Evolutionary conservation across 2,797 vertebrate species (phyloP), one percentile per base, ranked within the genome.

Genomic region (Falco cherrug): DNA sequence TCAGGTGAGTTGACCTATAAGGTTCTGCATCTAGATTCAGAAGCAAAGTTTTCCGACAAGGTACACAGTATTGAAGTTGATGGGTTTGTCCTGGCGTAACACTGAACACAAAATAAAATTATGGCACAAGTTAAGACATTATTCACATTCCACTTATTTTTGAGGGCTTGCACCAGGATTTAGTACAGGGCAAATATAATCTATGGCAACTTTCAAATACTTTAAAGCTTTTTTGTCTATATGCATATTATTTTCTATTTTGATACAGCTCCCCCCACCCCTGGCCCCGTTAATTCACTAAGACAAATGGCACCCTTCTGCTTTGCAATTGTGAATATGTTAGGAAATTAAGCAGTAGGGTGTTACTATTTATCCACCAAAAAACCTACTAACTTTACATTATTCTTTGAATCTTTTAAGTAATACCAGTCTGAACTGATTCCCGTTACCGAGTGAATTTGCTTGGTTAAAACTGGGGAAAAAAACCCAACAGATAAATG

Each of bases 401-500:
- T 79, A 31, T 50, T 51, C 45, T 90, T 21, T 59, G 53, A 57
- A 5, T 61, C 26, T 39, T 87, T 28, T n/a, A 21, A 64, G 24
- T 54, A 61, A 28, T 17, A 28, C 1, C 3, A 61, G 26, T n/a
- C 54, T 73, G 79, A 47, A 24, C 1, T 21, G 22, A 70, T 87
- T 57, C 39, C 28, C 18, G 28, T 17, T 74, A 51, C 39, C 29
- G 69, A 67, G 16, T 59, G 47, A 82, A 60, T 13, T 65, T 28
- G 3, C 28, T 74, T 59, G 28, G 69, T 88, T 84, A 61, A 95
- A 91, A 69, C 0, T 56, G 41, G 43, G 48, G 33, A 12, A 11
- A n/a, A 19, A 82, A 45, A 3, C 17, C 4, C 45, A 74, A 16
- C 20, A 76, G 51, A 8, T 75, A 59, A 4, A 4, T 0, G 0